Base-by-base conservation (phyloP, 2,888 invertebrate genomes). In the Lathronympha strigana region DNA sequence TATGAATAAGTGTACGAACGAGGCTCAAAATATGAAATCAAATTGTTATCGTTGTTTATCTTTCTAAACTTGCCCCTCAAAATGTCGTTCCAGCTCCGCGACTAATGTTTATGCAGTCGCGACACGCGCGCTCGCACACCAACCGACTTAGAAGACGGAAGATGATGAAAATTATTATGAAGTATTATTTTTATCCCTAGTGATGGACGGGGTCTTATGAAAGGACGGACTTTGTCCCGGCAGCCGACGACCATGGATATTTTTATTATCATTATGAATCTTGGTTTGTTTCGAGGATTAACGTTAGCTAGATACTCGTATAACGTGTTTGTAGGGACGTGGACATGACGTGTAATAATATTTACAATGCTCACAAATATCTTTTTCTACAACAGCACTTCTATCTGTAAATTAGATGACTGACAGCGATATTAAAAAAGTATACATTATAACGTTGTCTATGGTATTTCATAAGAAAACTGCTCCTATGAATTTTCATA, bases 141-240 rank as follows among this genome's bases (percentile, higher is more conserved):
- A 73, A 72, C 72, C 80, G 80, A 81, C 83, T 81, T 79, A 79
- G 76, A 76, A 74, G 77, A 45, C 47, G 75, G 54, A 72, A 73
- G 76, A 75, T 74, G 78, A 81, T 74, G 77, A 73, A 80, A 82
- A 83, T 83, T 77, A 83, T 83, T 82, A 80, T 79, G 66, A 73
- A 76, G 78, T 77, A 77, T 83, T 82, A 84, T 82, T 80, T 82
- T 82, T 80, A 83, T 82, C 77, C 80, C 47, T 55, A 55, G 45
- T 81, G 82, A 82, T 78, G 76, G 76, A 82, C 74, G 73, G 69
- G 67, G 73, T 72, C 71, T 78, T 75, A 73, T 54, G 61, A 61
- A 61, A 67, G 71, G 58, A 64, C 67, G 70, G 71, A 71, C 72
- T 69, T 68, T 57, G 54, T 68, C 45, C 58, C 61, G 63, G 60